Evolutionary conservation across 2,888 invertebrate species (phyloP).

Genomic region (Gymnocheta viridis): DNA sequence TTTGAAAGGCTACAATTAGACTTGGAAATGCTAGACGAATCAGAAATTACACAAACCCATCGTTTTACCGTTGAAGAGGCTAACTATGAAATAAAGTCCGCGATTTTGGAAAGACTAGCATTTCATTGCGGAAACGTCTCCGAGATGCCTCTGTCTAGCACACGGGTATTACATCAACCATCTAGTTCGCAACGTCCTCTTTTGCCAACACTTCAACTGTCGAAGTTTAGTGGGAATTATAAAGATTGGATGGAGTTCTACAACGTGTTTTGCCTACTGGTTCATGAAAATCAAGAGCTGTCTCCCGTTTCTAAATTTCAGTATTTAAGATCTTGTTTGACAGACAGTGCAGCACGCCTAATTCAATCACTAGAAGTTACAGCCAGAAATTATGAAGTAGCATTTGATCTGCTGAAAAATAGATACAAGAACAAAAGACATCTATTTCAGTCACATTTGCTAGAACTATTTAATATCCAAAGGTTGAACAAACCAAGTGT

Average conservation of each 20-base stretch:
- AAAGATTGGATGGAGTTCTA: too few relatives aligned
- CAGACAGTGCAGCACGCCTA: constrained; percentile 23
- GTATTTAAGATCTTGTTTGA: constrained; percentile 53
- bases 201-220: too few relatives aligned
- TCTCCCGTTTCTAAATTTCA: constrained; percentile 56
- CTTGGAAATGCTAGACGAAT: constrained; percentile 11
- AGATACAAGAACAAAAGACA: constrained; percentile 21
- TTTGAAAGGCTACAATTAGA: constrained; percentile 24
- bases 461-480: constrained; percentile 38
- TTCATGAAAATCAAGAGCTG: constrained; percentile 52
- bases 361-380: constrained; percentile 63
- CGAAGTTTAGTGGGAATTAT: too few relatives aligned
- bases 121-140: too few relatives aligned
- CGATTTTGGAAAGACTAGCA: too few relatives aligned
- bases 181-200: too few relatives aligned
- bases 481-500: constrained; percentile 46
- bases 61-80: too few relatives aligned
- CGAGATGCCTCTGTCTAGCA: too few relatives aligned
- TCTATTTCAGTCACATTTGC: constrained; percentile 32
- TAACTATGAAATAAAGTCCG: too few relatives aligned
- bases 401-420: constrained; percentile 35
- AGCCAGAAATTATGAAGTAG: constrained; percentile 55
- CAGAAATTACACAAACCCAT: too few relatives aligned
- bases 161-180: too few relatives aligned
- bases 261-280: constrained; percentile 30